Evolutionary conservation across 2,888 invertebrate genomes (phyloP).

Genomic region (Lithophane socia): DNA sequence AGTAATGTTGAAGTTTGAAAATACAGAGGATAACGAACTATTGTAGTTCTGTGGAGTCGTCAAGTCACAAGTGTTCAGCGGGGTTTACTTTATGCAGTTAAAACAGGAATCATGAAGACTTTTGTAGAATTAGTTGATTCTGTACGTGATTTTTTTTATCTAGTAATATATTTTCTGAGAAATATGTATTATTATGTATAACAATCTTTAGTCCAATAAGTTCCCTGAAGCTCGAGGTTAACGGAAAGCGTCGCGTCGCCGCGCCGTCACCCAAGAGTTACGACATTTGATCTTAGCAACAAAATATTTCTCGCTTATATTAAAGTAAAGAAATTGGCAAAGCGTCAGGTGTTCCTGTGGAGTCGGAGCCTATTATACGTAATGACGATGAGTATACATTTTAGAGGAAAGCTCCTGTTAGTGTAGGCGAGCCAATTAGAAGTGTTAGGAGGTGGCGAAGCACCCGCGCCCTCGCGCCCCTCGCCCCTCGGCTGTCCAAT

Average conservation of each 20-base stretch:
- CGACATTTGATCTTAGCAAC: slow-evolving; percentile 59
- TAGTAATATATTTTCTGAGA: not conserved
- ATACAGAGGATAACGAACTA: slow-evolving; percentile 33
- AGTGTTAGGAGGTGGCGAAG: slow-evolving; percentile 78
- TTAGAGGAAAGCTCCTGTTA: slow-evolving; percentile 83
- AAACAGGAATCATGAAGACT: not conserved
- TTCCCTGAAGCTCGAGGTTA: not conserved
- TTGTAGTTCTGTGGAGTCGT: slow-evolving; percentile 21
- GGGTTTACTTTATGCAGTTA: not conserved
- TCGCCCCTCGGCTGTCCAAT: slow-evolving; percentile 83
- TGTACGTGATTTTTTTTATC: not conserved
- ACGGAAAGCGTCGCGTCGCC: not conserved
- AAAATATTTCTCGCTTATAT: slow-evolving; percentile 66
- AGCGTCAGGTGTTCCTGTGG: slow-evolving; percentile 75
- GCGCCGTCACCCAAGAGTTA: slow-evolving; percentile 57
- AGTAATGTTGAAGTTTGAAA: slow-evolving; percentile 10
- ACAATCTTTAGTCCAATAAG: slow-evolving; percentile 1
- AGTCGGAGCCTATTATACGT: slow-evolving; percentile 78
- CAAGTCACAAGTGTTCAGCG: slow-evolving; percentile 19
- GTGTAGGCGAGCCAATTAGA: slow-evolving; percentile 88
- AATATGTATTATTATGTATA: not conserved
- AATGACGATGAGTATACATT: slow-evolving; percentile 82
- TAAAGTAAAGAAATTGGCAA: slow-evolving; percentile 72
- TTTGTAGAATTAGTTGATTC: not conserved
- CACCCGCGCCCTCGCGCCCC: slow-evolving; percentile 67